Base-by-base conservation (phyloP, 2,113 vertebrate species). In the Nannospalax galili region DNA sequence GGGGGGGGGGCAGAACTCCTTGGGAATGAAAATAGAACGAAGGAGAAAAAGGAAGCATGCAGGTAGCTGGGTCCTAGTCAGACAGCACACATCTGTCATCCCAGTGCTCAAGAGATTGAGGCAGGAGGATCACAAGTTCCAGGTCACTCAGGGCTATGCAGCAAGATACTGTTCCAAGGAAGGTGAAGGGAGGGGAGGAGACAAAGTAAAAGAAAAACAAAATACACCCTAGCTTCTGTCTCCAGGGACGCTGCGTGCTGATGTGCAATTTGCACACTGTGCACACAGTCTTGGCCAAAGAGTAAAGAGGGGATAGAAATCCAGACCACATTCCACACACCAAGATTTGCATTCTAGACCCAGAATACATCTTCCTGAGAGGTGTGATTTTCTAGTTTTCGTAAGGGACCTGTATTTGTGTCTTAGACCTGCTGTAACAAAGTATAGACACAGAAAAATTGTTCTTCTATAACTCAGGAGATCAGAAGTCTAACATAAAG, bases 11-110 rank as follows among this genome's bases (percentile, higher is more conserved):
- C 26, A 45, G 22, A 80, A 28, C 74, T 87, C 73, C 90, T 75
- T n/a, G 48, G 24, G 52, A 45, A 37, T 37, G 80, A 82, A n/a
- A 85, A 95, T 78, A 80, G 75, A 88, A 85, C 7, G n/a, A 45
- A 93, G 73, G 78, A 94, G 79, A 82, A 88, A 40, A 90, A 84
- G 48, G 28, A 77, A 92, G 11, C 56, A 42, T 60, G 77, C 80
- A 77, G 58, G 19, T 5, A 45, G 62, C 64, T 84, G 52, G 32
- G 16, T 85, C 58, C 69, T 15, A 70, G 42, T 17, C 80, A 82
- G 80, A 26, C 40, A 82, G 58, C 80, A 64, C 0, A 20, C 80
- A 64, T 42, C 58, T 64, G 42, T 19, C 30, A 48, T 69, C 64
- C 64, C 42, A 48, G 81, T 48, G 40, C 19, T 65, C 40, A 67